These are phyloP conservation scores for Zaprionus lachaisei DNA, from an alignment of 1,140 invertebrate genomes.

Conservation along the genomic window DNA sequence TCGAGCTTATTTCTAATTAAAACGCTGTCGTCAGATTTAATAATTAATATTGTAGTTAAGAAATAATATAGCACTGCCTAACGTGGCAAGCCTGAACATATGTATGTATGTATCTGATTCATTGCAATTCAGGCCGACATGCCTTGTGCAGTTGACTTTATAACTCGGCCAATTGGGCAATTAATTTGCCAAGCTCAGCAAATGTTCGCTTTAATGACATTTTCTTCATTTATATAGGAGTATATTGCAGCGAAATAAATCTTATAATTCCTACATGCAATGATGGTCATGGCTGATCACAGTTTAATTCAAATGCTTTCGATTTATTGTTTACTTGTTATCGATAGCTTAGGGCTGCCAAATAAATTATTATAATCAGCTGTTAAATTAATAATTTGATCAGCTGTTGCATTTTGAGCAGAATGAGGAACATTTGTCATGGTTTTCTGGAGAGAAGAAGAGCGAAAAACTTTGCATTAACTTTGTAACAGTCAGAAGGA, in stretches of 20 bases:
- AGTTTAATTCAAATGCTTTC: too few relatives aligned
- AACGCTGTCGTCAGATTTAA: slow-evolving; percentile 5
- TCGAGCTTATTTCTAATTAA: slow-evolving; percentile 5
- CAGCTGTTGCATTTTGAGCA: too few relatives aligned
- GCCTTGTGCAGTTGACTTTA: neutral
- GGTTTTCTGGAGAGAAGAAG: too few relatives aligned
- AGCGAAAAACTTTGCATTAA: too few relatives aligned
- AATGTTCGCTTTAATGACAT: neutral
- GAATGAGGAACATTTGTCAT: too few relatives aligned
- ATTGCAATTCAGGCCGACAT: neutral
- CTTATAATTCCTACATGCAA: too few relatives aligned
- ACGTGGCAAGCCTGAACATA: neutral
- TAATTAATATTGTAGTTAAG: neutral
- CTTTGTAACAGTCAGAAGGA: too few relatives aligned
- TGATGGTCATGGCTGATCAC: too few relatives aligned
- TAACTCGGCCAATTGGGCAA: neutral
- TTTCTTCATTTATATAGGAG: neutral
- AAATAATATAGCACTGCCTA: neutral
- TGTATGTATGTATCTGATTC: neutral
- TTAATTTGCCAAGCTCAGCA: neutral
- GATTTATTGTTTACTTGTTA: too few relatives aligned
- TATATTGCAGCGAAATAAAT: neutral
- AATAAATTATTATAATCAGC: too few relatives aligned
- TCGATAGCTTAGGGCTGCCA: too few relatives aligned
- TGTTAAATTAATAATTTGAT: too few relatives aligned